Evolutionary conservation across 1,140 invertebrate species (phyloP), one percentile per base, ranked within the genome.

Genomic region (Bombus pyrosoma): DNA sequence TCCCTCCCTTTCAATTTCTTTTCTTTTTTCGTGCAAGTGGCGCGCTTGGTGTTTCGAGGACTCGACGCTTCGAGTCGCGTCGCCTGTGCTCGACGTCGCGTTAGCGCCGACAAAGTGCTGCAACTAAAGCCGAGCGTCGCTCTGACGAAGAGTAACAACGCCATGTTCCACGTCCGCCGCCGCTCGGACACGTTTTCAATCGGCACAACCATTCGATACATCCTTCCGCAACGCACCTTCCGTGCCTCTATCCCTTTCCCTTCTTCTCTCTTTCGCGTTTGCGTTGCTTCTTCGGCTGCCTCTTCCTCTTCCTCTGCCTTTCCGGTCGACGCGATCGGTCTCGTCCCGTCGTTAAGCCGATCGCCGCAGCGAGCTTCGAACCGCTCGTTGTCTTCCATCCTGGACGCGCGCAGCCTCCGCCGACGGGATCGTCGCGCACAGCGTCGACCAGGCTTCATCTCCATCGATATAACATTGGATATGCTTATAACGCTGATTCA

Each of bases 141-240:
- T 41, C 53, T 22, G 79, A 85, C 76, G 18, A 64, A 64, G 57
- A 85, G 57, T 47, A 18, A 71, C 39, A 73, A 85, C 83, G 41
- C 39, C 18, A 25, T 25, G 39, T 43, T 41, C 25, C 25, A 5
- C 13, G 37, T 68, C 62, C 39, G 81, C 41, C 32, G 32, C n/a
- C 79, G 53, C n/a, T 59, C 34, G 10, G 64, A n/a, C n/a, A 15
- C 10, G 22, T 41, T 6, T 34, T 66, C 62, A 4, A 57, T 76
- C 73, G 59, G 37, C 62, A 41, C 41, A 53, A 68, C 8, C 39
- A 25, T 64, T 41, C 76, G 3, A 77, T 62, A n/a, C 22, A 15
- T 39, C 8, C 39, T 39, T 53, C 0, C 47, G 13, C 22, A 37
- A 59, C 12, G 47, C 75, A 34, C 37, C 28, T 41, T 53, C 41